phyloP scores from a whole-genome alignment of 2,888 invertebrate species.

The Molorchus minor region DNA sequence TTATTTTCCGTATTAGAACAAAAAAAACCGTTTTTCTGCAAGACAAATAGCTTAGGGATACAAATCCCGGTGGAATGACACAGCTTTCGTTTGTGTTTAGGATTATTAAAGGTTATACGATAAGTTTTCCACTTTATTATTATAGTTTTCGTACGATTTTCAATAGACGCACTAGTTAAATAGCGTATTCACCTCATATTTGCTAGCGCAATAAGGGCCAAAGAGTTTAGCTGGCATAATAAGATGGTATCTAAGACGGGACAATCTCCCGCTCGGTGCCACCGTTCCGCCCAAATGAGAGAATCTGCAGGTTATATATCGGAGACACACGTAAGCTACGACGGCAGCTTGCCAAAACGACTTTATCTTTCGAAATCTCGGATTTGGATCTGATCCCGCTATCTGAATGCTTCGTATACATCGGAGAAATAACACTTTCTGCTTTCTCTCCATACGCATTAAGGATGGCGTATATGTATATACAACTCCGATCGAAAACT shows the following conservation, averaged over 20 bases:
- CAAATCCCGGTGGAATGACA: no score
- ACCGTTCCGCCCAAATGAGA: constrained; percentile 31
- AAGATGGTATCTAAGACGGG: constrained; percentile 30
- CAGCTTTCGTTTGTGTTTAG: no score
- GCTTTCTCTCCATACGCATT: constrained; percentile 27
- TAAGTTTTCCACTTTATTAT: no score
- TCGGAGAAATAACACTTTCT: constrained; percentile 39
- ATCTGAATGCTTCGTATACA: constrained; percentile 43
- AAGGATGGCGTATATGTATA: constrained; percentile 30
- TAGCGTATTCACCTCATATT: constrained; percentile 37
- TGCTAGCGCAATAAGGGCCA: constrained; percentile 37
- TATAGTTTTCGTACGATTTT: no score
- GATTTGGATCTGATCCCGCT: constrained; percentile 44
- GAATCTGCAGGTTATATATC: constrained; percentile 37
- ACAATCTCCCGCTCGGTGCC: constrained; percentile 5
- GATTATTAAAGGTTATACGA: no score
- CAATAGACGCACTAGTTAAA: no score
- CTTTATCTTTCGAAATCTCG: constrained; percentile 44
- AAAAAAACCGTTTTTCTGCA: no score
- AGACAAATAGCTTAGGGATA: no score
- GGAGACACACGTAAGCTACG: constrained; percentile 38
- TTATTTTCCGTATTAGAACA: no score
- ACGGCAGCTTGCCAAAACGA: constrained; percentile 40
- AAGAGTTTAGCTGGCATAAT: constrained; percentile 26
- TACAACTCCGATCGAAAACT: constrained; percentile 26